Conservation (phyloP, 2,888 invertebrate genomes). For the Norana najaformis region DNA sequence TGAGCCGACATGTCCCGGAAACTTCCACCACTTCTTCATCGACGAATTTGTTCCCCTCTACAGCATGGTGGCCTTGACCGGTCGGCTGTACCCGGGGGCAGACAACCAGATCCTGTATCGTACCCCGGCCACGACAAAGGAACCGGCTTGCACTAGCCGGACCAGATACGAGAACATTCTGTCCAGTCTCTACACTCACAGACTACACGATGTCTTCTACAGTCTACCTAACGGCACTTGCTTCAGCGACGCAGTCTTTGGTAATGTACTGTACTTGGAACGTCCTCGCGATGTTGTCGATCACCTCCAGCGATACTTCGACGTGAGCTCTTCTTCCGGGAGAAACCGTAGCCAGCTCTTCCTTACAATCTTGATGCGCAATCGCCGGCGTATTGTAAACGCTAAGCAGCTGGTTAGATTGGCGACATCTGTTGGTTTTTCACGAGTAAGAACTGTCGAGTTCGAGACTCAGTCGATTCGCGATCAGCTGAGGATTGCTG, state of each 20-base stretch:
- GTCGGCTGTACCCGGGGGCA: too few species aligned
- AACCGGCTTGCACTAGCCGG: too few species aligned
- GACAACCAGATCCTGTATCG: too few species aligned
- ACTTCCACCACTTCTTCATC: too few species aligned
- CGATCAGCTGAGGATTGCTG: slow-evolving; percentile 18
- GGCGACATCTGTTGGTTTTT: slow-evolving; percentile 14
- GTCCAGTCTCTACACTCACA: too few species aligned
- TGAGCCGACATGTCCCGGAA: too few species aligned
- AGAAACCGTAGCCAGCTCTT: neutral
- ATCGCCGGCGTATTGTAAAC: slow-evolving; percentile 28
- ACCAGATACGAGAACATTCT: too few species aligned
- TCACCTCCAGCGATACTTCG: neutral
- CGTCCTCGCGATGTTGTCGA: slow-evolving; percentile 22
- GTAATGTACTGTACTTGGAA: neutral
- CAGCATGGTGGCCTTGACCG: too few species aligned
- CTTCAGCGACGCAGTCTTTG: slow-evolving; percentile 31
- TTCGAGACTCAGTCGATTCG: slow-evolving; percentile 19
- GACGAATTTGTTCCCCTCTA: too few species aligned
- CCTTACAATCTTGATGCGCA: neutral
- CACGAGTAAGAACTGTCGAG: neutral
- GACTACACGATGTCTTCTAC: too few species aligned
- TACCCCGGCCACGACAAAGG: too few species aligned
- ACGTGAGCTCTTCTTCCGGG: neutral
- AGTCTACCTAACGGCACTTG: slow-evolving; percentile 20
- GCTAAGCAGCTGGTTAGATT: slow-evolving; percentile 17